Base-by-base conservation (phyloP, 2,797 vertebrate genomes). In the Mormyrops boulengeri region DNA sequence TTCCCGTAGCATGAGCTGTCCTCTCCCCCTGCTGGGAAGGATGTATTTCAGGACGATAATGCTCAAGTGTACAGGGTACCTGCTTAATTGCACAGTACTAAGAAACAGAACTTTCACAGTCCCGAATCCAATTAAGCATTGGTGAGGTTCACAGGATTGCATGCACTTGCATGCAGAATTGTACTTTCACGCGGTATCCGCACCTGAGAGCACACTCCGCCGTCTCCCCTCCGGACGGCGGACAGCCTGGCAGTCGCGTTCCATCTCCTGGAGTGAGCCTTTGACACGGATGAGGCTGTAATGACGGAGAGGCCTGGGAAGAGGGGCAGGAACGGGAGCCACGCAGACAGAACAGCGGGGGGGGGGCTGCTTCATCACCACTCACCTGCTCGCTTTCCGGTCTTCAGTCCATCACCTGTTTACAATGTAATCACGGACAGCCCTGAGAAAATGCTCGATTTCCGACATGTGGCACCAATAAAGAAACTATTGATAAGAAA, bases 11-110 rank as follows among this genome's bases (percentile, higher is more conserved):
- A 3, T n/a, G 38, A 44, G 50, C 34, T 2, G 9, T 57, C 34
- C 49, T 57, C 52, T 5, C 30, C 85, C 30, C 52, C 52, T 87
- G 85, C 85, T 87, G 50, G 85, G 85, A 87, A 87, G 85, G 52
- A 41, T 87, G 85, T 41, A 34, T 87, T 87, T 57, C 85, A 38
- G 85, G 50, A 87, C 38, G 85, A 55, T 57, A 19, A n/a, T 41
- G 52, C 85, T 55, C 44, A 55, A 57, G 52, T 57, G 9, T 38
- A n/a, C 34, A 41, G 52, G 52, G 17, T 34, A 14, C 85, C 30
- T 57, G 52, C 52, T 26, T 87, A 87, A 87, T 30, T 26, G 47
- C 50, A 12, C 2, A 52, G 38, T n/a, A 87, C 30, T 1, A 30
- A n/a, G 30, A 53, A 57, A 50, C 2, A n/a, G 50, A 41, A 38